Percentiles rank a stretch among this genome's conserved stretches.
Conservation (phyloP, 30 jellyfish, hydroid and myxozoan genomes). For the Mastigias papua region DNA sequence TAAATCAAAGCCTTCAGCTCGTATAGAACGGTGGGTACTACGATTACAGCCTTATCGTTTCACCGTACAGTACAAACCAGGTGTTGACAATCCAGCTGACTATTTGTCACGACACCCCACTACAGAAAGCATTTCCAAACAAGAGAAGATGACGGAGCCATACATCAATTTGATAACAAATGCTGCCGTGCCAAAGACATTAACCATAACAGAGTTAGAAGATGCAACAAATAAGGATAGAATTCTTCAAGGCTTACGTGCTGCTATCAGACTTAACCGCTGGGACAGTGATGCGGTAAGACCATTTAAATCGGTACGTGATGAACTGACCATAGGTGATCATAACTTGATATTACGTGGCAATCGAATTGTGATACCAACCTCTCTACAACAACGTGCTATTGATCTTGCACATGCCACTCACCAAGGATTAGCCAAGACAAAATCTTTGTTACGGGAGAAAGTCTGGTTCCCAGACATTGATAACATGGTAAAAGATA, state of each 20-base stretch:
- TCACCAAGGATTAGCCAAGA: slow-evolving; percentile 58
- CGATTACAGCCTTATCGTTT: slow-evolving; percentile 35
- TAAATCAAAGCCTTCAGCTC: slow-evolving; percentile 34
- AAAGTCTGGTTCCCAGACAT: slow-evolving; percentile 69
- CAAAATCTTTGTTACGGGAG: slow-evolving; percentile 9
- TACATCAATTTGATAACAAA: neutral
- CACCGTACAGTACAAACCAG: slow-evolving; percentile 19
- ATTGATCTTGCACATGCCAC: slow-evolving; percentile 2
- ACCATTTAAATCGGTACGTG: slow-evolving; percentile 9
- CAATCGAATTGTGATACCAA: slow-evolving; percentile 2
- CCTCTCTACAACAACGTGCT: neutral
- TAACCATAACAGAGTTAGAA: neutral
- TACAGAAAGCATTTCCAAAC: neutral
- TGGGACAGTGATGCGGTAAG: slow-evolving; percentile 16
- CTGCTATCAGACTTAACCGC: slow-evolving; percentile 19
- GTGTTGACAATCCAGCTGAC: slow-evolving; percentile 35
- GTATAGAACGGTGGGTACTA: slow-evolving; percentile 33
- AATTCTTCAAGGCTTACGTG: neutral
- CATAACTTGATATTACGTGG: slow-evolving; percentile 19
- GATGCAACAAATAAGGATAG: neutral
- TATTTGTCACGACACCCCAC: slow-evolving; percentile 39
- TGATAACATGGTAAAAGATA: slow-evolving; percentile 21
- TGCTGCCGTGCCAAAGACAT: neutral
- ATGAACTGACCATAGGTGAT: slow-evolving; percentile 15
- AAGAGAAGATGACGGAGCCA: neutral